These are phyloP conservation scores for Carterocephalus palaemon DNA, from an alignment of 2,888 invertebrate genomes.

Conservation along the genomic window DNA sequence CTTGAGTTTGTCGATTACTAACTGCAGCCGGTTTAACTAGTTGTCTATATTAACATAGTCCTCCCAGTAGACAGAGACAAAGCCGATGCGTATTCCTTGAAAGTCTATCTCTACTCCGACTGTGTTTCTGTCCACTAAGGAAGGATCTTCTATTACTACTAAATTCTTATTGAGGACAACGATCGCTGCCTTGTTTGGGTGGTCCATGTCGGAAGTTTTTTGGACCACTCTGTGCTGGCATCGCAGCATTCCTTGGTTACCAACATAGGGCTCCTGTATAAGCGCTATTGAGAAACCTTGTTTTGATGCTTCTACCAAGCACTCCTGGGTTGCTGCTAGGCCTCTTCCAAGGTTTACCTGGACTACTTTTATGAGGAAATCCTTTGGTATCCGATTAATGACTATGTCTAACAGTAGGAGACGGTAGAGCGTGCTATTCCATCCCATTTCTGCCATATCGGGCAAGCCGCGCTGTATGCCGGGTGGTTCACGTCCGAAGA, in stretches of 20 bases:
- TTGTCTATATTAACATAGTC: not conserved
- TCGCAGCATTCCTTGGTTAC: no score
- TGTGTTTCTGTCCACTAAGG: no score
- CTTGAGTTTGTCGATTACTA: not conserved
- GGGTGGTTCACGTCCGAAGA: not conserved
- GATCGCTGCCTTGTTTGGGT: slow-evolving; percentile 1
- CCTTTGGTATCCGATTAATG: not conserved
- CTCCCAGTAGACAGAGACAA: not conserved
- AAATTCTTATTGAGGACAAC: not conserved
- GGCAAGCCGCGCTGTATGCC: not conserved
- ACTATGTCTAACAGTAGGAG: slow-evolving; percentile 1
- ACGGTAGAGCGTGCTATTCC: not conserved
- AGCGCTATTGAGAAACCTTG: slow-evolving; percentile 6
- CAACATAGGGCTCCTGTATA: slow-evolving; percentile 20
- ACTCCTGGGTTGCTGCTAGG: slow-evolving; percentile 3
- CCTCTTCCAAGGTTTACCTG: slow-evolving; percentile 12
- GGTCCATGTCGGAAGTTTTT: not conserved
- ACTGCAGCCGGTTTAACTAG: not conserved
- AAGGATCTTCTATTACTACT: not conserved
- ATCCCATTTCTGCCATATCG: not conserved
- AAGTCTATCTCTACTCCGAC: no score
- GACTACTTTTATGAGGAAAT: not conserved
- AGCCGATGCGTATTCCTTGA: not conserved
- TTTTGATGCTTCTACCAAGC: slow-evolving; percentile 1
- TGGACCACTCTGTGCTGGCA: slow-evolving; percentile 4